These are phyloP conservation scores for Phyllostomus discolor DNA, from an alignment of 2,113 vertebrate genomes.

Conservation along the genomic window DNA sequence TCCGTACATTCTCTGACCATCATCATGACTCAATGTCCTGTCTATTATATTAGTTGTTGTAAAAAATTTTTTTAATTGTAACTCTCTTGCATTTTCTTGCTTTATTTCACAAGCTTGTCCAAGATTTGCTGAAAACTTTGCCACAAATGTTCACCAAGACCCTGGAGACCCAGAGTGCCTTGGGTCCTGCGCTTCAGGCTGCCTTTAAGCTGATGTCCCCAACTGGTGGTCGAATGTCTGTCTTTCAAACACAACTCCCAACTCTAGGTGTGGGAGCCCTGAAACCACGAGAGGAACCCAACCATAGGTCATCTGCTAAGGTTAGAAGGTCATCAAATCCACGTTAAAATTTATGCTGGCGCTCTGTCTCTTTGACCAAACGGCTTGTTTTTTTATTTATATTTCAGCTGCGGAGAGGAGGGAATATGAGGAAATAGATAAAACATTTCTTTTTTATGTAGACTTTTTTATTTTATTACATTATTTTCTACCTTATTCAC, in stretches of 20 bases:
- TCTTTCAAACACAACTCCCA: conserved; percentile 97
- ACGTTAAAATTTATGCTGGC: not conserved
- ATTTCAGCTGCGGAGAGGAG: not conserved
- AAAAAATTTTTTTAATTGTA: not conserved
- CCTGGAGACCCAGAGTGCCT: conserved; percentile 95
- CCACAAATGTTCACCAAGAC: conserved; percentile 94
- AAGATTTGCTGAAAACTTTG: conserved; percentile 92
- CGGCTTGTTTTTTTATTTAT: not conserved
- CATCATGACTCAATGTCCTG: conserved; percentile 58
- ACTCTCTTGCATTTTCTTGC: conserved; percentile 42
- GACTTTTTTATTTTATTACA: not conserved
- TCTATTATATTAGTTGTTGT: conserved; percentile 32
- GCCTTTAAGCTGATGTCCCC: conserved; percentile 95
- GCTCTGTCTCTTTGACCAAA: not conserved
- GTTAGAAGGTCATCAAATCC: conserved; percentile 72
- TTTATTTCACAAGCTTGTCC: conserved; percentile 87
- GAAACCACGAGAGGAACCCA: conserved; percentile 93
- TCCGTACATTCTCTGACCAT: conserved; percentile 63
- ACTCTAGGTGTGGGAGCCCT: conserved; percentile 91
- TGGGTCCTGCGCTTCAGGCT: conserved; percentile 94
- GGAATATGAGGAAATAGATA: conserved; percentile 7
- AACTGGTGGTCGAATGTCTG: conserved; percentile 93
- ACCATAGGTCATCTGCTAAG: conserved; percentile 92
- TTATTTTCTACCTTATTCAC: not conserved
- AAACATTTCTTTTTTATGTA: not conserved